A percentile compares a stretch with the other conserved stretches of the same genome.
These are phyloP conservation scores for Notodonta ziczac DNA, from an alignment of 2,888 invertebrate species.

Conservation along the genomic window DNA sequence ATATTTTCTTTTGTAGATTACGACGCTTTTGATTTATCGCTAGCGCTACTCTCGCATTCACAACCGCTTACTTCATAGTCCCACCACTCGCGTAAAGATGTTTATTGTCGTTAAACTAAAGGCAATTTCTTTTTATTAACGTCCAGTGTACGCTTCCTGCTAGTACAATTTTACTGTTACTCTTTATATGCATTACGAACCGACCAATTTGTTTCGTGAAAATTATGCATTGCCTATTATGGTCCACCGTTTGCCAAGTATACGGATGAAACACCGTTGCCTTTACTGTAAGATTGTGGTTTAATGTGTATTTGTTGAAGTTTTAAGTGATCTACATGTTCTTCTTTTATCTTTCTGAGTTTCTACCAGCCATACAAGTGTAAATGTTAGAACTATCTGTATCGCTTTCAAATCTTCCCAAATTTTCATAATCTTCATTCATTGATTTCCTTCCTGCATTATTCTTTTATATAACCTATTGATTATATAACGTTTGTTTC, in stretches of 20 bases:
- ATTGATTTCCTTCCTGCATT: too few species aligned
- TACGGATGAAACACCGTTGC: slow-evolving; percentile 6
- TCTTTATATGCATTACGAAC: slow-evolving; percentile 35
- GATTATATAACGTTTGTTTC: too few species aligned
- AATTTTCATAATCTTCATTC: too few species aligned
- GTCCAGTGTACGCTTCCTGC: slow-evolving; percentile 51
- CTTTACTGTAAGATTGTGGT: neutral
- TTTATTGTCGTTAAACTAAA: slow-evolving; percentile 64
- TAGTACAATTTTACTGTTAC: slow-evolving; percentile 48
- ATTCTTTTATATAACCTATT: too few species aligned
- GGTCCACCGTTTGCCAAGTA: neutral
- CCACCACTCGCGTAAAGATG: slow-evolving; percentile 58
- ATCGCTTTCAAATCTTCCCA: neutral
- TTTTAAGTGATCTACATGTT: neutral
- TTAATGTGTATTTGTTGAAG: neutral
- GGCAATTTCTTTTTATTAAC: slow-evolving; percentile 63
- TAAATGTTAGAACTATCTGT: neutral
- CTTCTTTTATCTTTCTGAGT: neutral
- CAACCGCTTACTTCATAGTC: slow-evolving; percentile 21
- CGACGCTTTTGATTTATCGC: neutral
- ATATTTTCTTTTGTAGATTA: too few species aligned
- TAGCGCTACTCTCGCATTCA: neutral
- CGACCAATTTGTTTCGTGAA: slow-evolving; percentile 28
- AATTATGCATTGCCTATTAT: slow-evolving; percentile 30
- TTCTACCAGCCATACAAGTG: too few species aligned